Evolutionary conservation across 2,113 vertebrate genomes (phyloP).

Genomic region (Peromyscus leucopus): DNA sequence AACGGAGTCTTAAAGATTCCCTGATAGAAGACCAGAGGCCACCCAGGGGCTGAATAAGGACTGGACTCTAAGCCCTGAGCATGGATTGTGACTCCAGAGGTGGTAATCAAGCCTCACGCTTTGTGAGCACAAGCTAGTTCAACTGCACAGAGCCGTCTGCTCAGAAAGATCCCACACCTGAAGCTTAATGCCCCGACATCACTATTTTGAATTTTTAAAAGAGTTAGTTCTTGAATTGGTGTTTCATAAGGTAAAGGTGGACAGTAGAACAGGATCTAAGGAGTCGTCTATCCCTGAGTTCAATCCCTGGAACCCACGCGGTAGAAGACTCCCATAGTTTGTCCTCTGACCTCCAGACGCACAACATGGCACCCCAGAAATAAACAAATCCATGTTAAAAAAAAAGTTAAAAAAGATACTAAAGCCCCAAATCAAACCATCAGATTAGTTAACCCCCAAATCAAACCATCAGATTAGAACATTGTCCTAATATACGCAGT

Average conservation of each 20-base stretch:
- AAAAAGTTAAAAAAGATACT: neutral
- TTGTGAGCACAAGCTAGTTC: neutral
- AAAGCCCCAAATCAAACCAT: neutral
- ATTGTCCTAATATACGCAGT: neutral
- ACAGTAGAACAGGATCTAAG: neutral
- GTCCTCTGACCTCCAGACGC: too few relatives aligned
- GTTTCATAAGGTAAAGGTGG: neutral
- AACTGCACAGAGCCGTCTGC: neutral
- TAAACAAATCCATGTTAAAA: neutral
- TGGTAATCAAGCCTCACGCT: neutral
- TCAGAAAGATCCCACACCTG: neutral
- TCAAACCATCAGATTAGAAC: neutral
- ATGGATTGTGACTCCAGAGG: neutral
- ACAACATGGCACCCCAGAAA: neutral
- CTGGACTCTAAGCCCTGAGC: neutral
- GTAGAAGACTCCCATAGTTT: neutral
- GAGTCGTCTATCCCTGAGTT: neutral
- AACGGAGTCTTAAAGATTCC: neutral
- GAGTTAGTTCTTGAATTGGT: constrained; percentile 11
- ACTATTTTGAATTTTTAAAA: neutral
- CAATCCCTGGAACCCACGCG: neutral
- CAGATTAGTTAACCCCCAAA: neutral
- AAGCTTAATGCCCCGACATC: neutral
- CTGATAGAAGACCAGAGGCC: neutral
- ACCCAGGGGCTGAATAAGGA: neutral